Evolutionary conservation across 2,888 invertebrate genomes (phyloP).

Genomic region (Macrophya alboannulata): DNA sequence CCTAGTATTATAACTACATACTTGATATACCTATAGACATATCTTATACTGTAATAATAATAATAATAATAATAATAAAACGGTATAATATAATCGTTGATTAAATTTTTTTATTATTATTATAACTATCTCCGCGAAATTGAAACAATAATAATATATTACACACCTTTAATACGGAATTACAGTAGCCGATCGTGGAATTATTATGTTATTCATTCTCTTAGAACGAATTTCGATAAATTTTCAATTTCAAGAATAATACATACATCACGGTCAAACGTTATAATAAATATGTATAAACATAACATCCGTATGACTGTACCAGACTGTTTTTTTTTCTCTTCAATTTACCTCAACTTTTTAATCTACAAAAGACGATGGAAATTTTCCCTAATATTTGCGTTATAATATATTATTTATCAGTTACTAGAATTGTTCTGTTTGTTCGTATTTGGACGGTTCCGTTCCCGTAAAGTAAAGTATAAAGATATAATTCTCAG

Average conservation of each 20-base stretch:
- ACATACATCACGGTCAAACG: neutral
- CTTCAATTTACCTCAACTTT: too few species aligned
- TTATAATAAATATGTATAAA: neutral
- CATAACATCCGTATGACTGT: too few species aligned
- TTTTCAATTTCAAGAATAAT: neutral
- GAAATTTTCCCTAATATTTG: neutral
- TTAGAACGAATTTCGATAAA: neutral
- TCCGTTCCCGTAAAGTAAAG: neutral
- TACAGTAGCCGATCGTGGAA: neutral
- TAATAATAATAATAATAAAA: neutral
- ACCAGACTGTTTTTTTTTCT: too few species aligned
- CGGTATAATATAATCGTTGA: neutral
- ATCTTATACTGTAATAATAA: too few species aligned
- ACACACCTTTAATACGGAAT: neutral
- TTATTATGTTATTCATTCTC: neutral
- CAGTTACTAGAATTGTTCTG: neutral
- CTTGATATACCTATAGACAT: too few species aligned
- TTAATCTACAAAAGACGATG: too few species aligned
- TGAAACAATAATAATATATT: neutral
- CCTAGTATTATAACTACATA: too few species aligned
- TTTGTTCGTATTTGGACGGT: neutral
- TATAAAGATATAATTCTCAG: too few species aligned
- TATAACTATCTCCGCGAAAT: constrained; percentile 1
- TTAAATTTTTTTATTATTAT: neutral
- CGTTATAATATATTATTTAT: neutral